These are phyloP conservation scores for Pomacea maculata DNA, from an alignment of 1,140 invertebrate species.

Conservation along the genomic window DNA sequence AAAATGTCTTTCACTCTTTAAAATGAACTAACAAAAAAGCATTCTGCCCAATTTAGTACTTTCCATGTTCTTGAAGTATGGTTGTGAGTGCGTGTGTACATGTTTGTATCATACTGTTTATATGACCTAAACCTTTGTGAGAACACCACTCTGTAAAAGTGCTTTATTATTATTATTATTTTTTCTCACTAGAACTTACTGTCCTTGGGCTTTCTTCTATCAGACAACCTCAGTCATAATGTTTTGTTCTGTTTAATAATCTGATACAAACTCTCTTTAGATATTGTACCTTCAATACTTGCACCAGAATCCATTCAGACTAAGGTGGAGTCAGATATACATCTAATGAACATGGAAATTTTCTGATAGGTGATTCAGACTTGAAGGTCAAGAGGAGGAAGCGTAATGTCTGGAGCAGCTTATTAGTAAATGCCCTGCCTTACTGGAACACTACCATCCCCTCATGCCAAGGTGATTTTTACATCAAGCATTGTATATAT, in stretches of 20 bases:
- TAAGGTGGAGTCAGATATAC: too few relatives aligned
- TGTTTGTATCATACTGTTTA: too few relatives aligned
- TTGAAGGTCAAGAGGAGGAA: conserved; percentile 8
- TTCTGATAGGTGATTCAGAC: background rate
- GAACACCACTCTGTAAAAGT: background rate
- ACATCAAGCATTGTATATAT: background rate
- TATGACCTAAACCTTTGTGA: too few relatives aligned
- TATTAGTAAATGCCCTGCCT: conserved; percentile 2
- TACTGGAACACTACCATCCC: conserved; percentile 28
- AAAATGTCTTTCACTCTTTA: too few relatives aligned
- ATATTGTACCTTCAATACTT: background rate
- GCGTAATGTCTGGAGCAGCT: background rate
- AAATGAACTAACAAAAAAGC: too few relatives aligned
- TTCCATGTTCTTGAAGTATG: too few relatives aligned
- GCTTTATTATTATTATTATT: background rate
- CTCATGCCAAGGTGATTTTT: conserved; percentile 14
- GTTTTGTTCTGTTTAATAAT: background rate
- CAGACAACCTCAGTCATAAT: too few relatives aligned
- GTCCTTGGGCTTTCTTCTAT: too few relatives aligned
- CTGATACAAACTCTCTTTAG: background rate
- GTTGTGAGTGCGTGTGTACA: too few relatives aligned
- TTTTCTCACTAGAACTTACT: background rate
- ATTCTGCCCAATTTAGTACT: too few relatives aligned
- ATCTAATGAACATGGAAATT: too few relatives aligned
- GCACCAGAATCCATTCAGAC: too few relatives aligned